Evolutionary conservation across 2,113 vertebrate genomes (phyloP).

Genomic region (Lontra canadensis): DNA sequence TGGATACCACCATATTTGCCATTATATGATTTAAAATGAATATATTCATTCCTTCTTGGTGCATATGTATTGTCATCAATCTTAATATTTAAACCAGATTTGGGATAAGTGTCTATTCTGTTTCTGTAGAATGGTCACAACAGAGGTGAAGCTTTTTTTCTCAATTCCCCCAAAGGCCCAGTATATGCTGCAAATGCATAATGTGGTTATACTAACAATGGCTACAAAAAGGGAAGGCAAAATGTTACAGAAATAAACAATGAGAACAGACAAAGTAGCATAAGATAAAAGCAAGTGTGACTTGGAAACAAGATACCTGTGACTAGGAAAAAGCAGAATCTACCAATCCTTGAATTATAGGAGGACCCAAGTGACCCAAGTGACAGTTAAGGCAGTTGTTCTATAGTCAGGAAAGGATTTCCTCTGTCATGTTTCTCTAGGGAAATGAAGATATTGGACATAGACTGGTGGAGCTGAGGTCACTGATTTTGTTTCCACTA

Average conservation of each 20-base stretch:
- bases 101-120: accelerated
- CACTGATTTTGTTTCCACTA: background rate
- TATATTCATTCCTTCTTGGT: background rate
- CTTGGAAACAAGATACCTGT: background rate
- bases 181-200: background rate
- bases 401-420: background rate
- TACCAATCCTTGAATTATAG: background rate
- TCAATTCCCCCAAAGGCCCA: background rate
- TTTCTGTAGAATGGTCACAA: background rate
- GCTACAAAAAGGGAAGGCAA: background rate
- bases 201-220: background rate
- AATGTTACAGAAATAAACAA: background rate
- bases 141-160: background rate
- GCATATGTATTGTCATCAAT: background rate
- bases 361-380: too few relatives aligned
- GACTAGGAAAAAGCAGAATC: background rate
- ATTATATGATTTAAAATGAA: background rate
- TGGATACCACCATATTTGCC: accelerated
- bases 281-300: background rate
- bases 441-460: background rate
- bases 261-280: background rate
- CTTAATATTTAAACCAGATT: background rate
- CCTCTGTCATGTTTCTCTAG: too few relatives aligned
- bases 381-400: accelerated
- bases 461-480: accelerated